Evolutionary conservation across 2,113 vertebrate genomes (phyloP).

Genomic region (Gallinago undulata): DNA sequence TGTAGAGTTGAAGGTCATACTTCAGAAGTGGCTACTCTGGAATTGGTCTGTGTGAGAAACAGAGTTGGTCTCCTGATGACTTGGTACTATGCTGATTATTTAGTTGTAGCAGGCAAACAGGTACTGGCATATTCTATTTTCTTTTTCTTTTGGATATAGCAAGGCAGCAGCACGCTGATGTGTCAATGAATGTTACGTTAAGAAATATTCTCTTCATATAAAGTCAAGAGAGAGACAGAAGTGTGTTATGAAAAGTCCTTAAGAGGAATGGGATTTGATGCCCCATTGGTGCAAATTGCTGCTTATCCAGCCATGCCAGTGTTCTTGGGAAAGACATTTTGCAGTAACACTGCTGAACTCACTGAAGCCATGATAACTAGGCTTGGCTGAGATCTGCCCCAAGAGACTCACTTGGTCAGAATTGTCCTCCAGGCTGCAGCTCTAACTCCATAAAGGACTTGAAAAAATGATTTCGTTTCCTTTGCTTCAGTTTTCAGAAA

Average conservation of each 20-base stretch:
- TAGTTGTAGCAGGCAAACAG: background rate
- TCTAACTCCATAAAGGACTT: background rate
- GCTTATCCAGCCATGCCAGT: background rate
- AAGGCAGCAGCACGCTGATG: background rate
- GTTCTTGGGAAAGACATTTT: background rate
- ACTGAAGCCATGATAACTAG: background rate
- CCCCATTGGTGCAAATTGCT: background rate
- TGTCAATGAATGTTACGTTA: background rate
- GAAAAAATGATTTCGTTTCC: background rate
- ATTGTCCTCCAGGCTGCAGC: background rate
- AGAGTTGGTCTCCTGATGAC: background rate
- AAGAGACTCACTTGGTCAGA: background rate
- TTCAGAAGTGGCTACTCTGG: background rate
- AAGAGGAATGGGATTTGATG: background rate
- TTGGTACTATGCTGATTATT: background rate
- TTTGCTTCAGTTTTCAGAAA: background rate
- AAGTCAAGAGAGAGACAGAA: background rate
- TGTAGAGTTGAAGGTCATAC: background rate
- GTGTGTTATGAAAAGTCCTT: background rate
- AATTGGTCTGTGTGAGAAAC: background rate
- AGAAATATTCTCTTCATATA: background rate
- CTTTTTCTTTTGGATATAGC: background rate
- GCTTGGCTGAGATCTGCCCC: background rate
- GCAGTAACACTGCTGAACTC: background rate
- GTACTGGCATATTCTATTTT: background rate